Base-by-base conservation (phyloP, 2,888 invertebrate genomes). In the Ceramica pisi region DNA sequence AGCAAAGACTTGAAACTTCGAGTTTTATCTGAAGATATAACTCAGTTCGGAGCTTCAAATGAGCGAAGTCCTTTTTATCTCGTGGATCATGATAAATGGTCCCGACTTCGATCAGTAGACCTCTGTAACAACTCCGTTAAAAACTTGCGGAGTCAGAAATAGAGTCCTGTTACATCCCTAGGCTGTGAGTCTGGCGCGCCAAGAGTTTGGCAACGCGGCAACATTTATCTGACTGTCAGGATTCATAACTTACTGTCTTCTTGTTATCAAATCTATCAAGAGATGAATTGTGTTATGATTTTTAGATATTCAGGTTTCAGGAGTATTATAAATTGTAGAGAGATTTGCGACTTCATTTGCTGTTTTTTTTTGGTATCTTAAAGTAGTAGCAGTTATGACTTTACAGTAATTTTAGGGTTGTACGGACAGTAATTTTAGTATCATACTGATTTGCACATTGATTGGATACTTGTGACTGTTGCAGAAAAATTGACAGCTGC, bases 161-260 rank as follows among this genome's bases (percentile, higher is more conserved):
- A 5, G 3, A 19, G 7, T 19, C 7, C 46, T 19, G 19, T 23
- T 6, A 51, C 50, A 23, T 23, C 50, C 21, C 35, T 35, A 21
- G 21, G 6, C 6, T 12, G 12, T 55, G 2, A 10, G 71, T 78
- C 78, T 65, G 65, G 46, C 44, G 35, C 51, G 55, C 67, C 78
- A 74, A 68, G 74, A 74, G 51, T 81, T 82, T 70, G 73, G 78
- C 70, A 76, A 75, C 75, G 70, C 50, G 75, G 82, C 78, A 79
- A 76, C 79, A 88, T 88, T 86, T 86, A 70, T 87, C 78, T 79
- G 61, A 23, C 80, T 85, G 88, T 82, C 85, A 83, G 63, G 64
- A 81, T 67, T 85, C 82, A 85, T 86, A 86, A 86, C 85, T 86
- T 81, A 86, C 81, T 81, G 86, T 78, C 81, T 73, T 60, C 75